A percentile compares a stretch with the other conserved stretches of the same genome.
phyloP scores from a whole-genome alignment of 2,888 invertebrate species.

The Cantharis rufa region DNA sequence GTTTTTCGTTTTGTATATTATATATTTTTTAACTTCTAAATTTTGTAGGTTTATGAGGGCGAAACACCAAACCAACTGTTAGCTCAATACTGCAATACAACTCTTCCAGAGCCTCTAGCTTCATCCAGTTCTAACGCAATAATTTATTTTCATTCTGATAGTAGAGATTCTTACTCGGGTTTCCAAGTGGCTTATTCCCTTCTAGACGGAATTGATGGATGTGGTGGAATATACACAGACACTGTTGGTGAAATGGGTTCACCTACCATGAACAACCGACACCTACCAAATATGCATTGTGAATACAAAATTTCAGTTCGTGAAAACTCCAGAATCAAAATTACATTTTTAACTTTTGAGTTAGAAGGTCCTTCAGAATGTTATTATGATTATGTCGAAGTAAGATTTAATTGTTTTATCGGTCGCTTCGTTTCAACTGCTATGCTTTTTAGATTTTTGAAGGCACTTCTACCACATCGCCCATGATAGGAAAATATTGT shows the following conservation, averaged over 20 bases:
- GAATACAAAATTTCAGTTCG: conserved; percentile 79
- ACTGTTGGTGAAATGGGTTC: conserved; percentile 68
- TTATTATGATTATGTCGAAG: conserved; percentile 67
- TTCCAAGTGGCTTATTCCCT: conserved; percentile 81
- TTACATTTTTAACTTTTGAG: conserved; percentile 68
- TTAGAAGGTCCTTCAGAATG: conserved; percentile 67
- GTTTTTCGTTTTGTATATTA: not conserved
- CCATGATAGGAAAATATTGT: conserved; percentile 76
- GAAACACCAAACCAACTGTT: conserved; percentile 58
- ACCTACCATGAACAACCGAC: conserved; percentile 62
- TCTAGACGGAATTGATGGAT: conserved; percentile 76
- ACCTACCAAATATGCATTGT: conserved; percentile 67
- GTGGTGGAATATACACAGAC: conserved; percentile 75
- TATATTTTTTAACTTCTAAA: not conserved
- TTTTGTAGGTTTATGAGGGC: conserved; percentile 62
- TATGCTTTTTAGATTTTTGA: conserved; percentile 64
- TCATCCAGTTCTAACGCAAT: conserved; percentile 67
- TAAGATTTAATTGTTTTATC: conserved; percentile 44
- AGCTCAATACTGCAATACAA: conserved; percentile 74
- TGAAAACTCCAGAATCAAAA: conserved; percentile 63
- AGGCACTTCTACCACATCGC: conserved; percentile 65
- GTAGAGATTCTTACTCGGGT: conserved; percentile 67
- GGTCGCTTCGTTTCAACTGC: not conserved
- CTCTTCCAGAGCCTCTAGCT: conserved; percentile 72
- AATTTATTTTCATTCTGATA: conserved; percentile 83